A percentile compares a stretch with the other conserved stretches of the same genome.
Evolutionary conservation across 2,888 invertebrate genomes (phyloP).

Genomic region (Acanthosoma haemorrhoidale): DNA sequence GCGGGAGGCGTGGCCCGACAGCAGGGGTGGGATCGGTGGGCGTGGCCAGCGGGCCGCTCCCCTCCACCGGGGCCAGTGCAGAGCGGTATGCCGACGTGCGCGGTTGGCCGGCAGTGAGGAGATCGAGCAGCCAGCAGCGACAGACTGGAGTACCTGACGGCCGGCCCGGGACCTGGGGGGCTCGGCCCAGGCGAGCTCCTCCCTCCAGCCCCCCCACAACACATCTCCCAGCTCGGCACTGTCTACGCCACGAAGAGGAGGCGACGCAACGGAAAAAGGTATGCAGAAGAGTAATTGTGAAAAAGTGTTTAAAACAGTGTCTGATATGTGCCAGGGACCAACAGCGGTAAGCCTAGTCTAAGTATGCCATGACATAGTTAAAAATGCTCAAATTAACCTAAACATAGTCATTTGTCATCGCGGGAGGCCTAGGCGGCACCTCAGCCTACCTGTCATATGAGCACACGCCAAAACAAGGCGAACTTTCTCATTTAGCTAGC

Average conservation of each 20-base stretch:
- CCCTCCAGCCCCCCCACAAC: conserved; percentile 42
- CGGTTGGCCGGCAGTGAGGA: conserved; percentile 29
- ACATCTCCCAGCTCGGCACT: conserved; percentile 86
- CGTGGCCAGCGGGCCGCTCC: conserved; percentile 24
- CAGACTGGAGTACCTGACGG: conserved; percentile 39
- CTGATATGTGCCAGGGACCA: not conserved
- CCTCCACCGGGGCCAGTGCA: conserved; percentile 36
- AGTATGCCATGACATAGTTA: too few species aligned
- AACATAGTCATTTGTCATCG: too few species aligned
- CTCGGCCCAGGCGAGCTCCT: conserved; percentile 35
- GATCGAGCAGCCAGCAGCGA: conserved; percentile 43
- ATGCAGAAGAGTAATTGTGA: too few species aligned
- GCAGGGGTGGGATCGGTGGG: not conserved
- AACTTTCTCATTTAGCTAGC: too few species aligned
- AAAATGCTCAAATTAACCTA: too few species aligned
- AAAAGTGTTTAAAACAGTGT: not conserved
- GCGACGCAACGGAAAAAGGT: conserved; percentile 95
- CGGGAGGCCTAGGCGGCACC: too few species aligned
- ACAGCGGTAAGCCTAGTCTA: not conserved
- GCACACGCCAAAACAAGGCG: too few species aligned
- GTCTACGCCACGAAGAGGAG: conserved; percentile 95
- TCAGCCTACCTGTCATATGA: too few species aligned
- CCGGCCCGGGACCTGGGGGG: conserved; percentile 31
- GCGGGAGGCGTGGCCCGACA: not conserved
- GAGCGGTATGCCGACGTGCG: conserved; percentile 42